Percentiles rank a stretch among this genome's conserved stretches.
Evolutionary conservation across 2,113 vertebrate genomes (phyloP).

Genomic region (Oryzias celebensis): DNA sequence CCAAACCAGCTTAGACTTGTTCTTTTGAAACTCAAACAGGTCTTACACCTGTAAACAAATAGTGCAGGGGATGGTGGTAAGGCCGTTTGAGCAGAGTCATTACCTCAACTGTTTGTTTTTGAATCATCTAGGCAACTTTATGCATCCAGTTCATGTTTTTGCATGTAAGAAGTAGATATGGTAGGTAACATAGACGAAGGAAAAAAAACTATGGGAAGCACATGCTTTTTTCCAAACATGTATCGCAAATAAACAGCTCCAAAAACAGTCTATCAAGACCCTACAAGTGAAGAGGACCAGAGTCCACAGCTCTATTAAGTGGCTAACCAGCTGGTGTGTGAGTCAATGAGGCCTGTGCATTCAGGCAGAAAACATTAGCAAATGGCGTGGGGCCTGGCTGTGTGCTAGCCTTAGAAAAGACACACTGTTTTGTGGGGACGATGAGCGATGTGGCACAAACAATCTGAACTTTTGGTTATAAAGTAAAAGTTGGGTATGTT

Average conservation of each 20-base stretch:
- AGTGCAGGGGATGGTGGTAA: slow-evolving; percentile 8
- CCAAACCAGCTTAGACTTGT: slow-evolving; percentile 57
- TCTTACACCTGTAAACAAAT: slow-evolving; percentile 54
- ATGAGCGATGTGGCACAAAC: slow-evolving; percentile 43
- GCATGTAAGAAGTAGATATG: no score
- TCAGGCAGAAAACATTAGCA: slow-evolving; percentile 84
- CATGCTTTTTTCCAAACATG: slow-evolving; percentile 59
- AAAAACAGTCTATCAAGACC: slow-evolving; percentile 91
- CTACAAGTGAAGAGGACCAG: slow-evolving; percentile 96
- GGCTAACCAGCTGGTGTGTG: slow-evolving; percentile 95
- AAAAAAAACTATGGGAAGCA: slow-evolving; percentile 18
- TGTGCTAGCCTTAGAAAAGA: slow-evolving; percentile 42
- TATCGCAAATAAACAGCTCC: slow-evolving; percentile 24
- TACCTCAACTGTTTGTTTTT: slow-evolving; percentile 1
- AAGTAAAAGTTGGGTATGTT: slow-evolving; percentile 9
- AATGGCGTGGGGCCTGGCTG: slow-evolving; percentile 69
- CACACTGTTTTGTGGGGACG: slow-evolving; percentile 35
- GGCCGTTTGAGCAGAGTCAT: slow-evolving; percentile 11
- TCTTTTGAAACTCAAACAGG: slow-evolving; percentile 54
- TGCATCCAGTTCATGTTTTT: no score
- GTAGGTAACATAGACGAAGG: no score
- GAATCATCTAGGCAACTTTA: not conserved
- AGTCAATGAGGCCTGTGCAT: slow-evolving; percentile 87
- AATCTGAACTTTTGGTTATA: slow-evolving; percentile 19
- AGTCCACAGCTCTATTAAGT: slow-evolving; percentile 91